phyloP scores from a whole-genome alignment of 92 coral and sea anemone genomes.

The Epizoanthus stellaris region DNA sequence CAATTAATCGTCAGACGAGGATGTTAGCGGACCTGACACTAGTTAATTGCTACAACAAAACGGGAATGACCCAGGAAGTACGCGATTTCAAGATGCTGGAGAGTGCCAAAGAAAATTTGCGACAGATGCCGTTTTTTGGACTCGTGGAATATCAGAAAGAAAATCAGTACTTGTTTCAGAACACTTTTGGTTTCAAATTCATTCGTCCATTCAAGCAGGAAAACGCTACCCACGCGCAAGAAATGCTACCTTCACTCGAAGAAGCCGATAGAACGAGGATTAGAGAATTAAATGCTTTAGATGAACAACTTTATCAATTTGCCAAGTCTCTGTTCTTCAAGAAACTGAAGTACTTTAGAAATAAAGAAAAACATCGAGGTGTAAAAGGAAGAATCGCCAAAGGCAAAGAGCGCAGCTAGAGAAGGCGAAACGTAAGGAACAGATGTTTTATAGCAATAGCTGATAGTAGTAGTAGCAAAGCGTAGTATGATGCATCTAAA shows the following conservation, averaged over 20 bases:
- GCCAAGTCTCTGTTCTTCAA: constrained; percentile 89
- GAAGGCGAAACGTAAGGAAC: too few species aligned
- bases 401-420: too few species aligned
- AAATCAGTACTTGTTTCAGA: constrained; percentile 92
- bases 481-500: too few species aligned
- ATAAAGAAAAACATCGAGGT: constrained; percentile 1
- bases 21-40: constrained; percentile 87
- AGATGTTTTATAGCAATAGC: too few species aligned
- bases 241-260: constrained; percentile 47
- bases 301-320: constrained; percentile 76
- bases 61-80: constrained; percentile 58
- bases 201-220: constrained; percentile 67
- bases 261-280: constrained; percentile 45
- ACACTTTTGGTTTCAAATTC: constrained; percentile 88
- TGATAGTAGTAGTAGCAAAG: too few species aligned
- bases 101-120: constrained; percentile 85
- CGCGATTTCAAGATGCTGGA: constrained; percentile 72
- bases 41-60: constrained; percentile 82
- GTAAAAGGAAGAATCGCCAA: too few species aligned
- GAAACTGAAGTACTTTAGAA: constrained; percentile 75
- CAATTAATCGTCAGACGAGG: constrained; percentile 87
- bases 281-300: constrained; percentile 67
- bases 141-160: constrained; percentile 88
- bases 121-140: constrained; percentile 91
- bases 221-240: constrained; percentile 70